Base-by-base conservation (phyloP, 1,140 invertebrate genomes). In the Pseudobourletiella spinata region DNA sequence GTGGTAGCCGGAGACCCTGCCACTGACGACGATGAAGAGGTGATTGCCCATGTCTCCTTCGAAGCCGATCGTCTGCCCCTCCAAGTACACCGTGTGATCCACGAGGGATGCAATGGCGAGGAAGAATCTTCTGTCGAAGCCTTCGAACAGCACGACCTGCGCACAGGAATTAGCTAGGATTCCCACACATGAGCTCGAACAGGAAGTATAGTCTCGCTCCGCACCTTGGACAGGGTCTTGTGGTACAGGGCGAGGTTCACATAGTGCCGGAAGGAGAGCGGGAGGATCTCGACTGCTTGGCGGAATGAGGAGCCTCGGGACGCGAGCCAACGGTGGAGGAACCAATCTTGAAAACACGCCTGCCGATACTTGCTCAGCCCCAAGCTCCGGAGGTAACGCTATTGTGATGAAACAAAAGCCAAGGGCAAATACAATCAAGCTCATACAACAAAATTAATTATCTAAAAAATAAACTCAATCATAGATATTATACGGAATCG, bases 341-440 rank as follows among this genome's bases (percentile, higher is more conserved):
- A 62, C 24, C 61, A 62, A 6, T 50, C 22, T 26, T 51, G 50
- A 16, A 66, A 35, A 32, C 46, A 48, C 24, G 54, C 46, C 15
- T 55, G 55, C 2, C 57, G 20, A 8, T 52, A 32, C 39, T 61
- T n/a, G 11, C 39, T 56, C 1, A 66, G 16, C 18, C 64, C 64
- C 44, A 62, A 54, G 39, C 59, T 62, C 16, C 59, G 25, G 15
- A 66, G 46, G 52, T 66, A 55, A 59, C 55, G 58, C 64, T 66
- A n/a, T n/a, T n/a, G n/a, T n/a, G n/a, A n/a, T n/a, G n/a, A n/a
- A n/a, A n/a, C n/a, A n/a, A n/a, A n/a, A n/a, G n/a, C n/a, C n/a
- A n/a, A n/a, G n/a, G n/a, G n/a, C n/a, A n/a, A n/a, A n/a, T n/a
- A n/a, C n/a, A n/a, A n/a, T n/a, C n/a, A n/a, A n/a, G n/a, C n/a